A percentile compares a stretch with the other conserved stretches of the same genome.
phyloP scores from a whole-genome alignment of 2,888 invertebrate genomes.

The Thymelicus lineola region DNA sequence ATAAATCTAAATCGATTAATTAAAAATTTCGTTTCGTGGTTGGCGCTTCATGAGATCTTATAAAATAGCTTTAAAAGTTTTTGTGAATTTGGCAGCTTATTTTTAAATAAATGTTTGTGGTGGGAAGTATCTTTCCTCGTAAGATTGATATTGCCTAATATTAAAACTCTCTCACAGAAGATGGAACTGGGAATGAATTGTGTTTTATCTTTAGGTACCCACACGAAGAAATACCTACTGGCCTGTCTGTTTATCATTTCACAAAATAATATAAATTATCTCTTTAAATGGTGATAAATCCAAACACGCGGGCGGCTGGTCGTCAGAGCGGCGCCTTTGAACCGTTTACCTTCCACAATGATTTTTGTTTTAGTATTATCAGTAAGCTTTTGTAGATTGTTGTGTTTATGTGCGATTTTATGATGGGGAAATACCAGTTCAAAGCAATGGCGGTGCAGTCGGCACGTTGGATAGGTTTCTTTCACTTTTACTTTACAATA shows the following conservation, averaged over 20 bases:
- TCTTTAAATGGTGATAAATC: constrained; percentile 56
- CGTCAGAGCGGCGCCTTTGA: constrained; percentile 63
- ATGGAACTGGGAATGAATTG: neutral
- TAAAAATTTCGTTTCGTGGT: too few species aligned
- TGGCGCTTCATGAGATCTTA: too few species aligned
- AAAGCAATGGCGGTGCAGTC: neutral
- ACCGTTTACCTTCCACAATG: constrained; percentile 52
- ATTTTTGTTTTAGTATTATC: constrained; percentile 48
- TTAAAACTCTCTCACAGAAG: too few species aligned
- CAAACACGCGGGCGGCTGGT: constrained; percentile 49
- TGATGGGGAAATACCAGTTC: constrained; percentile 30
- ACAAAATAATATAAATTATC: constrained; percentile 66
- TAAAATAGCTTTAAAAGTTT: too few species aligned
- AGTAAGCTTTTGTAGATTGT: constrained; percentile 30
- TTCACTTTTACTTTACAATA: constrained; percentile 15
- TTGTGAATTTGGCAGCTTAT: too few species aligned
- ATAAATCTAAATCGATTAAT: too few species aligned
- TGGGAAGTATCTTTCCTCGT: too few species aligned
- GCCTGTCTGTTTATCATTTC: constrained; percentile 40
- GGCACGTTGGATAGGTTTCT: neutral
- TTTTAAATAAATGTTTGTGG: too few species aligned
- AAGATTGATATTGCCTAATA: too few species aligned
- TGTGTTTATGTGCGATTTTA: constrained; percentile 29
- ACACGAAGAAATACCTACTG: neutral
- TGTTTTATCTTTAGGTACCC: neutral